Percentiles rank a stretch among this genome's conserved stretches.
phyloP scores from a whole-genome alignment of 2,888 invertebrate species.

The Conomelus anceps region DNA sequence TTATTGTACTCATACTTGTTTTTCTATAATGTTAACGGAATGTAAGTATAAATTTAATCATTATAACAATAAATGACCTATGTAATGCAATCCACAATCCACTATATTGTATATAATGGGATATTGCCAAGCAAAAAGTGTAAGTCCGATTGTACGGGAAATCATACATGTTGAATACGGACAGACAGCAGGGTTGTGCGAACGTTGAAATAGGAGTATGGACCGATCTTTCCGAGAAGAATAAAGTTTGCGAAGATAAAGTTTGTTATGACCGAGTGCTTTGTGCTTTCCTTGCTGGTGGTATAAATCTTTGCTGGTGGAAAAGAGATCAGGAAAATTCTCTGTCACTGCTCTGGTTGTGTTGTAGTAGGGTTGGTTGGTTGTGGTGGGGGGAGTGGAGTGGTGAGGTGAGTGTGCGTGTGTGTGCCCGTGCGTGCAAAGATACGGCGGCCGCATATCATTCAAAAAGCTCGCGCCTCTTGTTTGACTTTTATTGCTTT shows the following conservation, averaged over 20 bases:
- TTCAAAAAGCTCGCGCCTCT: conserved; percentile 17
- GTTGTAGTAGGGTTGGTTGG: not conserved
- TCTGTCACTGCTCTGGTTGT: not conserved
- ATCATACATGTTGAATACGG: not conserved
- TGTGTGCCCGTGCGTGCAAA: not conserved
- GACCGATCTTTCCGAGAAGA: not conserved
- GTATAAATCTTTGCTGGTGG: not conserved
- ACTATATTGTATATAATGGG: no score
- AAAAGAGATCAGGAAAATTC: not conserved
- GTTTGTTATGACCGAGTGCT: not conserved
- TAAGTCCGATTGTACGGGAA: no score
- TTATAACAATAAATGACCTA: no score
- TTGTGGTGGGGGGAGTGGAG: not conserved
- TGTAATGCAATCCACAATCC: no score
- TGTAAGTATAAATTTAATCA: no score
- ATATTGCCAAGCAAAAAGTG: not conserved
- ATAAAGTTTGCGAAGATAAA: not conserved
- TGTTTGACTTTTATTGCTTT: conserved; percentile 21
- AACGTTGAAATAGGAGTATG: not conserved
- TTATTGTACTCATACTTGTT: no score
- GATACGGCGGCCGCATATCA: conserved; percentile 14
- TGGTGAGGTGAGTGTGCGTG: not conserved
- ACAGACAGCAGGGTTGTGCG: not conserved
- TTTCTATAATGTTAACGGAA: no score
- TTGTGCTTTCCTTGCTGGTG: not conserved